Evolutionary conservation across 2,797 vertebrate genomes (phyloP), one percentile per base, ranked within the genome.

Genomic region (Melopsittacus undulatus): DNA sequence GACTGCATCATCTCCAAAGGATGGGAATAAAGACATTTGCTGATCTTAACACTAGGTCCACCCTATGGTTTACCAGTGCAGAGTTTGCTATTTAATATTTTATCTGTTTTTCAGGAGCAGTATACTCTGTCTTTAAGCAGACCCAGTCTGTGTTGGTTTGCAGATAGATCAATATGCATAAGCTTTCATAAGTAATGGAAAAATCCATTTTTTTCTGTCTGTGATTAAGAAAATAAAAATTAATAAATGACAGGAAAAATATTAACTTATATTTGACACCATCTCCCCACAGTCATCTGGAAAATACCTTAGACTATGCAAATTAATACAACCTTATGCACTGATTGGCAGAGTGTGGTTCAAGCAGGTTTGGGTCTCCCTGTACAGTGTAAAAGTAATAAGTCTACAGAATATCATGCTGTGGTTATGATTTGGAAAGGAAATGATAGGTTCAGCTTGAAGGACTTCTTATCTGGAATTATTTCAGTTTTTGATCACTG

Each of bases 261-360:
- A 49, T 3, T 48, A 26, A 20, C 11, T 69, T 66, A 2, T 46
- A 29, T 83, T 68, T 80, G 30, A 30, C 34, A 66, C 2, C 30
- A 18, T 10, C 2, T 1, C 3, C 9, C 2, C 1, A 1, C 11
- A 13, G 6, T 49, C 23, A 69, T 34, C 45, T 76, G 32, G 19
- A 46, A 73, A 89, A 67, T 7, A 46, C 4, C 13, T 78, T 40
- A 46, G 45, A 46, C 46, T 12, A 46, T 48, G 11, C 3, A 57
- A 34, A 15, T 46, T 42, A 52, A 36, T 48, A 10, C 2, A 27
- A 46, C 19, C 78, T 27, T 22, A 42, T 27, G 26, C 6, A 9
- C 9, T 40, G 45, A 48, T 61, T 63, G 6, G 2, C 43, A 59
- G 45, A 38, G 9, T 11, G 11, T 62, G 15, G 22, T 67, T 83